Base-by-base conservation (phyloP, 2,888 invertebrate species). In the Myopa testacea region DNA sequence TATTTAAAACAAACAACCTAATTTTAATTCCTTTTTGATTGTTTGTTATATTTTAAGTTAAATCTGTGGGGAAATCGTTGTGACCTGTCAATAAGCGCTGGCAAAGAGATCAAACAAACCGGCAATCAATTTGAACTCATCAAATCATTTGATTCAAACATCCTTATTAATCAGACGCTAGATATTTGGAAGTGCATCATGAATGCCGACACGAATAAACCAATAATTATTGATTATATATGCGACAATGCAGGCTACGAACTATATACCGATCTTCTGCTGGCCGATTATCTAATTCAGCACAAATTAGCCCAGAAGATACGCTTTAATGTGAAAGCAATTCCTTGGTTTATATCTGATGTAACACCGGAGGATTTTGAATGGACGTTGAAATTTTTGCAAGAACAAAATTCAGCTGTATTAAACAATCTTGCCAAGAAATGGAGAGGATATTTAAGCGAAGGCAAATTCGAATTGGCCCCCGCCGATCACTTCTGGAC, bases 301-400 rank as follows among this genome's bases (percentile, higher is more conserved):
- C 89, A 91, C 73, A 90, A 91, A 16, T 85, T 94, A 37, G 93
- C 92, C n/a, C 87, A 89, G n/a, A 91, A 92, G 90, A 91, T 98
- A 40, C 91, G 94, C 80, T 94, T 98, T 83, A 94, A 97, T 88
- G 93, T 95, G 0, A 98, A 99, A 90, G 91, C 92, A 4, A 93
- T 96, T 81, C 98, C 98, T 0, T 99, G 99, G 99, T 99, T 95
- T 88, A 93, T 99, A 10, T 98, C 98, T 0, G 99, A 99, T 87
- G 95, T 94, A 0, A 95, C 93, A 26, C 86, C 85, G 1, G 78
- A 78, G 7, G 99, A 99, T 90, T 94, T 98, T 78, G 83, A 91
- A 84, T 95, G 94, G 93, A 91, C 92, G 0, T 82, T 96, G 26
- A 84, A 91, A 3, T 87, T 89, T 79, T 86, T 93, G 52, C 86